Base-by-base conservation (phyloP, 1,140 invertebrate species). In the Drosophila setifemur region DNA sequence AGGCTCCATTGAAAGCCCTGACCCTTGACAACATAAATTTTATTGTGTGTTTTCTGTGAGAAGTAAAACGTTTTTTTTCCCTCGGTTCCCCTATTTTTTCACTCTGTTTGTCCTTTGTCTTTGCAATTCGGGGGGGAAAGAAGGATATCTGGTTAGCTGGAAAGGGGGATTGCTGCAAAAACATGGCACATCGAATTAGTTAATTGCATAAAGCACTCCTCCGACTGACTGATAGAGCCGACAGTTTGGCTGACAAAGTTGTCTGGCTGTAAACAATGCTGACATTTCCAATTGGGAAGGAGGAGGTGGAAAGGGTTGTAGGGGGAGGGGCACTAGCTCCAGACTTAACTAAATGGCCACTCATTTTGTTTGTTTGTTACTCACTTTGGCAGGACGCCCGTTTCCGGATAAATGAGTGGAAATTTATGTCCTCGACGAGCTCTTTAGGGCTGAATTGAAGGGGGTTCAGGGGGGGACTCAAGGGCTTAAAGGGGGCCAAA, bases 11-110 rank as follows among this genome's bases (percentile, higher is more conserved):
- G 57, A 61, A 58, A 21, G 54, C 50, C 70, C 64, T 85, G 79
- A 83, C 78, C 73, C 70, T 50, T 44, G 74, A 40, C 70, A 85
- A 83, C 73, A 83, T 85, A 49, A 70, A 85, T 78, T 83, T 64
- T 25, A 64, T 64, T 78, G 69, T 45, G 63, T 71, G 40, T 44
- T 63, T 31, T 52, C 60, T 47, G 48, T 39, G 23, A 47, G 19
- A 18, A 44, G 21, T 23, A 5, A 23, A 23, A 23, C 21, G 37
- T 58, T 45, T 61, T 47, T 49, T 25, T 31, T 47, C 21, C 21
- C 21, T 7, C 37, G 29, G 44, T 16, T 55, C 16, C 37, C 9
- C 7, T 35, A 14, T 4, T 21, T 11, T 37, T 26, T 5, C 8
- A 9, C n/a, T 9, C n/a, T 71, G 49, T 50, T 54, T 25, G 31